Conservation (phyloP, 2,113 vertebrate species). For the Chaetodon auriga region DNA sequence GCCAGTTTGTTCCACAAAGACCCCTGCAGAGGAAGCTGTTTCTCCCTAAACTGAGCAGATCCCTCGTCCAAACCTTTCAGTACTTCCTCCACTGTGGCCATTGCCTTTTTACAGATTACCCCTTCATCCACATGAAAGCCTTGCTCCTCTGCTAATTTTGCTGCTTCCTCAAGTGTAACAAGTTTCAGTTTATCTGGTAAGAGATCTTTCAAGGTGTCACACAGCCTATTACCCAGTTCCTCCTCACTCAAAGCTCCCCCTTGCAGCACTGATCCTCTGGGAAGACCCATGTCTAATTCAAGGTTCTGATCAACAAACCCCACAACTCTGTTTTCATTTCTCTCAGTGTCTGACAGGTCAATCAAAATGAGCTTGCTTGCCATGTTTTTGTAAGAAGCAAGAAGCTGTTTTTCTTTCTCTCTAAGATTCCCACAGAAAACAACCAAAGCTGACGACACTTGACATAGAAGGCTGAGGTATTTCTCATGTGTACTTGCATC, state of each 20-base stretch:
- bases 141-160: constrained; percentile 60
- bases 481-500: constrained; percentile 75
- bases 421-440: constrained; percentile 81
- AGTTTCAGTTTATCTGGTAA: constrained; percentile 61
- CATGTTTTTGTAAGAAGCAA: constrained; percentile 74
- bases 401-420: constrained; percentile 78
- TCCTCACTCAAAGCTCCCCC: constrained; percentile 59
- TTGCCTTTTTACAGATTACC: constrained; percentile 70
- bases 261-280: constrained; percentile 61
- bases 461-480: constrained; percentile 80
- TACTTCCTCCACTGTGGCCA: constrained; percentile 67
- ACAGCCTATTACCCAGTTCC: constrained; percentile 63
- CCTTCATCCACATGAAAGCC: constrained; percentile 77
- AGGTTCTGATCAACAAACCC: constrained; percentile 54
- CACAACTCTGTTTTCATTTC: constrained; percentile 42
- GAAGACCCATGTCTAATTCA: constrained; percentile 58
- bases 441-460: constrained; percentile 83
- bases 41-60: constrained; percentile 59
- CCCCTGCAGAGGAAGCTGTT: constrained; percentile 80
- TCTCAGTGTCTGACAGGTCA: constrained; percentile 61
- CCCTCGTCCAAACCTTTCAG: constrained; percentile 74
- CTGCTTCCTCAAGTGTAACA: constrained; percentile 71
- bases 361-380: constrained; percentile 73
- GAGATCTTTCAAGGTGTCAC: constrained; percentile 57
- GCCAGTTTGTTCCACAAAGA: constrained; percentile 71